Base-by-base conservation (phyloP, 2,113 vertebrate genomes). In the Caracal caracal region DNA sequence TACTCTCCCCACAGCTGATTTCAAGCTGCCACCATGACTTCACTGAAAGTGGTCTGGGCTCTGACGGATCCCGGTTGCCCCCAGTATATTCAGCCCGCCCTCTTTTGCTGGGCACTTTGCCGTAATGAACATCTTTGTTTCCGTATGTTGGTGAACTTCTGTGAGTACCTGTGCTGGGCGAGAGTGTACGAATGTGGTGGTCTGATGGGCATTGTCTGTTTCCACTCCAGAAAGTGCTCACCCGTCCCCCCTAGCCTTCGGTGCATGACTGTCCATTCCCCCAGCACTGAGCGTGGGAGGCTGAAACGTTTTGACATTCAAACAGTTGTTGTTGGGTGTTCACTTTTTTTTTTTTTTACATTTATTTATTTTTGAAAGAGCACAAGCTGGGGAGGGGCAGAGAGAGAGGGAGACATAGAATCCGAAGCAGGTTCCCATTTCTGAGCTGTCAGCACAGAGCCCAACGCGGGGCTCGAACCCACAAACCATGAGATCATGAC, bases 141-240 rank as follows among this genome's bases (percentile, higher is more conserved):
- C 17, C 7, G 0, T 7, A 12, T n/a, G n/a, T 43, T 5, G 7
- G 49, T 87, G 82, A 35, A 11, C 16, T 59, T 28, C 71, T 9
- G 5, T 15, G 8, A 61, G 65, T 59, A 1, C 5, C 0, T 35
- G 8, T 35, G 35, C 15, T 15, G 51, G 47, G 30, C 49, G 3
- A 47, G 28, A 78, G 19, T 24, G 1, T 35, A 8, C 7, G 2
- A n/a, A 3, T 28, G 26, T 37, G n/a, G 28, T 9, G 2, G 10
- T 85, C 49, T 30, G 16, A 6, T n/a, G 15, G 47, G 3, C 5
- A 3, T 1, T 7, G 15, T 24, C 12, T n/a, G 0, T 59, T 79
- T 66, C 53, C 6, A 12, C 33, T 28, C 19, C 56, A 75, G 10
- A 0, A 59, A 1, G 28, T 16, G 2, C 56, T 51, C 68, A 6